A percentile compares a stretch with the other conserved stretches of the same genome.
phyloP scores from a whole-genome alignment of 1,140 invertebrate species.

The Caenorhabditis brenneri region DNA sequence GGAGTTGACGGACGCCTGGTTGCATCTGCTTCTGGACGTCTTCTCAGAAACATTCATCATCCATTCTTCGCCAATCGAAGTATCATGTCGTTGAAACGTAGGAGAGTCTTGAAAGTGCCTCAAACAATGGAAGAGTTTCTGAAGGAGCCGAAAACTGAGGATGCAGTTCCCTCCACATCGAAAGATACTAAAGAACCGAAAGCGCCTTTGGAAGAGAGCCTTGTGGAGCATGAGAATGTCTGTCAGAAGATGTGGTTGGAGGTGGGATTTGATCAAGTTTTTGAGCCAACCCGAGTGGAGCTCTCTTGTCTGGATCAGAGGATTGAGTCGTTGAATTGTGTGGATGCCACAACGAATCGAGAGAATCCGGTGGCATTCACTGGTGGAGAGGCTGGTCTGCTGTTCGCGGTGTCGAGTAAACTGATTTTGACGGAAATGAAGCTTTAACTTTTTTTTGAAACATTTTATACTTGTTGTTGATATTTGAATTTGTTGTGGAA shows the following conservation, averaged over 20 bases:
- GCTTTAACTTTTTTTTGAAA: not conserved
- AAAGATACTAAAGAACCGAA: not conserved
- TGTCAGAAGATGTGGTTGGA: conserved; percentile 25
- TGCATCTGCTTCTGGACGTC: not conserved
- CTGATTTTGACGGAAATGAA: not conserved
- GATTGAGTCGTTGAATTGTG: conserved; percentile 22
- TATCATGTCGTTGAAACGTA: not conserved
- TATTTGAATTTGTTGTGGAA: not conserved
- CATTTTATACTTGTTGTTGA: not conserved
- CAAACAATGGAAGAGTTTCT: not conserved
- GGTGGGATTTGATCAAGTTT: not conserved
- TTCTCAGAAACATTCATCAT: not conserved
- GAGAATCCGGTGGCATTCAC: not conserved
- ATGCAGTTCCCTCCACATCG: not conserved
- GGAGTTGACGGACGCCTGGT: not conserved
- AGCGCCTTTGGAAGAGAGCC: not conserved
- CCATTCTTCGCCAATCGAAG: conserved; percentile 6
- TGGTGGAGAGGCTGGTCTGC: conserved; percentile 2
- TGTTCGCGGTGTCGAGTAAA: not conserved
- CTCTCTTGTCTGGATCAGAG: not conserved
- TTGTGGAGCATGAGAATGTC: not conserved
- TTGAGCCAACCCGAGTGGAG: not conserved
- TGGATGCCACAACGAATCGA: not conserved
- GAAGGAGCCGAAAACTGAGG: not conserved
- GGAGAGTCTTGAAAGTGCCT: not conserved